A percentile compares a stretch with the other conserved stretches of the same genome.
phyloP scores from a whole-genome alignment of 64 coral and sea anemone species.

The Stylophora pistillata region DNA sequence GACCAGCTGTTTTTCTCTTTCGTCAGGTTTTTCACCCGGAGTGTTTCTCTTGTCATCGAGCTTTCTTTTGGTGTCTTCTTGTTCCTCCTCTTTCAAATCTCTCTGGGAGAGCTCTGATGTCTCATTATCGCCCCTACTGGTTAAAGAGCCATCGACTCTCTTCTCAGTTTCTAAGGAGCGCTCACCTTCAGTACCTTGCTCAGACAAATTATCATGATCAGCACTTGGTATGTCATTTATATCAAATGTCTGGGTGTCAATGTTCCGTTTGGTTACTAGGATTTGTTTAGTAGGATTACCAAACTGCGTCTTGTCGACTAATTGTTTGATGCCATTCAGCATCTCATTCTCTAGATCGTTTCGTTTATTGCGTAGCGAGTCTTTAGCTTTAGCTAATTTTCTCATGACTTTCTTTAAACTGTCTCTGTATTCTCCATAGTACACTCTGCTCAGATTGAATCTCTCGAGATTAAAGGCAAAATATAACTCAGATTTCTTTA shows the following conservation, averaged over 20 bases:
- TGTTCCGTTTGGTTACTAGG: not conserved
- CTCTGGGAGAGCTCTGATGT: not conserved
- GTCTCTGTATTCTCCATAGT: conserved; percentile 85
- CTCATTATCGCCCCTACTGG: not conserved
- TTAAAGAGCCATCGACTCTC: not conserved
- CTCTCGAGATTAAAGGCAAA: conserved; percentile 75
- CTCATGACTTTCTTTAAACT: conserved; percentile 50
- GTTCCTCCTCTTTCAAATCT: conserved; percentile 10
- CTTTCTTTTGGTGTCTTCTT: not conserved
- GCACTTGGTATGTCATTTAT: not conserved
- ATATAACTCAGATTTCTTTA: conserved; percentile 74
- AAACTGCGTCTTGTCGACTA: conserved; percentile 71
- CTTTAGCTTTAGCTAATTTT: conserved; percentile 64
- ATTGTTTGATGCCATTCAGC: conserved; percentile 38
- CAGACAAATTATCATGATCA: not conserved
- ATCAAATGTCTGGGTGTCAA: conserved; percentile 19
- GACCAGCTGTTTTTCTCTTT: not conserved
- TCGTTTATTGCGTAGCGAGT: conserved; percentile 28
- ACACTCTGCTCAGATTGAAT: conserved; percentile 81
- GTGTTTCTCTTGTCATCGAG: not conserved
- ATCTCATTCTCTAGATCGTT: conserved; percentile 61
- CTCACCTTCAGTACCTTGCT: not conserved
- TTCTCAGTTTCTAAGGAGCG: not conserved
- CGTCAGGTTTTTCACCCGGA: not conserved
- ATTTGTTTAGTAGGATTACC: too few species aligned